Evolutionary conservation across 2,888 invertebrate genomes (phyloP).

Genomic region (Erannis defoliaria): DNA sequence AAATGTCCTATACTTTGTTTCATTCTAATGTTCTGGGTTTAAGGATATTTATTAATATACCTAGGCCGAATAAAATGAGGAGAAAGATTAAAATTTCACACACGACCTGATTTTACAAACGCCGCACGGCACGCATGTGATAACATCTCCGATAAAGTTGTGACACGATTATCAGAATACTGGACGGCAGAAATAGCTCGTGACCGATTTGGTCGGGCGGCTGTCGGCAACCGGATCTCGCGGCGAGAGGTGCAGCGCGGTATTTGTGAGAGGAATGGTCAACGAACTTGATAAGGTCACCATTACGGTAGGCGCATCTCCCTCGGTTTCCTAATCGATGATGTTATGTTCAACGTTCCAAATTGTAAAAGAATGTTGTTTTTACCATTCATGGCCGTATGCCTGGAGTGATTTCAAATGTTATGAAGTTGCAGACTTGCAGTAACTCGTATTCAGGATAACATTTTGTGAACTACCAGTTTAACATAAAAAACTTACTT

Average conservation of each 20-base stretch:
- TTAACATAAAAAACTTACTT: too few species aligned
- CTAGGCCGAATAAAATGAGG: background rate
- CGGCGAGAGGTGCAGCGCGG: conserved; percentile 28
- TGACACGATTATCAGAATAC: conserved; percentile 30
- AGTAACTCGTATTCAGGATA: background rate
- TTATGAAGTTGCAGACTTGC: background rate
- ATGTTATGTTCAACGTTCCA: conserved; percentile 10
- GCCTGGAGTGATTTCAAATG: background rate
- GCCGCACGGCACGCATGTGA: conserved; percentile 22
- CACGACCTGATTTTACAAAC: conserved; percentile 31
- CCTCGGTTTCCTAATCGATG: conserved; percentile 22
- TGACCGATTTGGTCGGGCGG: conserved; percentile 22
- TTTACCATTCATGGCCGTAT: conserved; percentile 1
- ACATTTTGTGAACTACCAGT: background rate
- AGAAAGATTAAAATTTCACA: conserved; percentile 2
- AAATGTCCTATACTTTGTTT: too few species aligned
- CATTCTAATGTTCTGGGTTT: too few species aligned
- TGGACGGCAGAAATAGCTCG: conserved; percentile 32
- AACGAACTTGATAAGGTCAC: conserved; percentile 42
- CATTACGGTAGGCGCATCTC: conserved; percentile 21
- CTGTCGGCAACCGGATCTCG: conserved; percentile 26
- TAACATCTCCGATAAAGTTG: conserved; percentile 33
- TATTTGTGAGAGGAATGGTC: conserved; percentile 36
- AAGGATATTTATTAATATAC: too few species aligned
- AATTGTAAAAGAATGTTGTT: conserved; percentile 8